Base-by-base conservation (phyloP, 2,797 vertebrate genomes). In the Enteromius treurensis region DNA sequence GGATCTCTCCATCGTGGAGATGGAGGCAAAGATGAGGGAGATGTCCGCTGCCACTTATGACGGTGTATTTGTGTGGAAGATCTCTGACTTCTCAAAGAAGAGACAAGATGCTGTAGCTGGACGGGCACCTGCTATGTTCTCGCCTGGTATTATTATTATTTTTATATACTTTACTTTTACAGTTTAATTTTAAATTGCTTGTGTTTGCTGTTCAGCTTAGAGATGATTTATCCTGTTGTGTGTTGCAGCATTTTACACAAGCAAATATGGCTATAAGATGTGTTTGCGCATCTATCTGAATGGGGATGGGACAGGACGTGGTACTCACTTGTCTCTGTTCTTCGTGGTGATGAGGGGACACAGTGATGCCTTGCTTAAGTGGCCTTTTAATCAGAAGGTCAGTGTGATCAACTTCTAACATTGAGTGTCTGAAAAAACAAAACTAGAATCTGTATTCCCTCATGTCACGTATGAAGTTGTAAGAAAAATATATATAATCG, bases 231-330 rank as follows among this genome's bases (percentile, higher is more conserved):
- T 69, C 1, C 23, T 75, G 77, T 29, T 69, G 0, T 92, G 23
- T 92, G 87, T 91, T 88, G 0, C 89, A 99, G 98, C 98, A 42
- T 99, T 99, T 93, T 99, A 98, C 88, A 99, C 98, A 0, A 98
- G 96, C 93, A 98, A 97, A 91, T 99, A 99, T 0, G 98, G 98
- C 92, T 99, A 99, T 92, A 99, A 98, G 95, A 99, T 99, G 98
- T 98, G 98, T 86, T 90, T 99, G 86, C 95, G 98, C 0, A 93
- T 98, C 88, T 99, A 99, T 92, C 95, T 99, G 93, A 99, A 99
- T 0, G 98, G 98, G 0, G 98, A 99, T 0, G 98, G 98, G 86
- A 98, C 97, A 0, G 98, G 98, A 13, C 96, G 97, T 0, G 96
- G 97, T 17, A 96, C 96, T 0, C 98, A 99, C 88, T 87, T 99